Evolutionary conservation across 2,888 invertebrate genomes (phyloP).

Genomic region (Yponomeuta sedellus): DNA sequence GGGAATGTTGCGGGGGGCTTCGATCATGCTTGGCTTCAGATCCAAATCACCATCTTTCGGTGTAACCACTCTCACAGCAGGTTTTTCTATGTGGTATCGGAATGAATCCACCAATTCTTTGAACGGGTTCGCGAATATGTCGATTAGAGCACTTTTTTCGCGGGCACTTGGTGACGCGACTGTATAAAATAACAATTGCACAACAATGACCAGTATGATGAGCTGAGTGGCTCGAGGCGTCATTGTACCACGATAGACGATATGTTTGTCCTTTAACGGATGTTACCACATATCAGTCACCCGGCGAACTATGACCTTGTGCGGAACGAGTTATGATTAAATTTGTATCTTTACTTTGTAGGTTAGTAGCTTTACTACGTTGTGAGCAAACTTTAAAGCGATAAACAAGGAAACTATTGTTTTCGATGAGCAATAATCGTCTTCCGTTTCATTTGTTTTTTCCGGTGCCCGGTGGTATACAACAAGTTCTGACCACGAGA

Average conservation of each 20-base stretch:
- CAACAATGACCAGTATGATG: constrained; percentile 45
- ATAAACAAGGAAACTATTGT: too few relatives aligned
- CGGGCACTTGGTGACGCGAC: constrained; percentile 35
- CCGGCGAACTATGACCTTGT: constrained; percentile 12
- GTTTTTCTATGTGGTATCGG: background rate
- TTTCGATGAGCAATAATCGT: too few relatives aligned
- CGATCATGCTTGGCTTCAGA: constrained; percentile 41
- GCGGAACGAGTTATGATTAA: background rate
- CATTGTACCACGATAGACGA: constrained; percentile 52
- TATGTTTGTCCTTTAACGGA: constrained; percentile 12
- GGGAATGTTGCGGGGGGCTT: constrained; percentile 40
- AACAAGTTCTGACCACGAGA: too few relatives aligned
- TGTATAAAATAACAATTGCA: constrained; percentile 40
- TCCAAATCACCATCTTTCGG: background rate
- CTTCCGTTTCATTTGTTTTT: too few relatives aligned
- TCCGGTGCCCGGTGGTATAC: too few relatives aligned
- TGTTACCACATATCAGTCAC: constrained; percentile 12
- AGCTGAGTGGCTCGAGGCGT: constrained; percentile 49
- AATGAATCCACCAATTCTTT: constrained; percentile 35
- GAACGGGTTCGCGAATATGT: constrained; percentile 56
- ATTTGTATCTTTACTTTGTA: background rate
- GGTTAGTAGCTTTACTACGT: background rate
- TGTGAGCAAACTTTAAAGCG: background rate
- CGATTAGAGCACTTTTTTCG: constrained; percentile 28
- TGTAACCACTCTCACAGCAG: background rate